phyloP scores from a whole-genome alignment of 2,888 invertebrate species.

The Oxycera nigricornis region DNA sequence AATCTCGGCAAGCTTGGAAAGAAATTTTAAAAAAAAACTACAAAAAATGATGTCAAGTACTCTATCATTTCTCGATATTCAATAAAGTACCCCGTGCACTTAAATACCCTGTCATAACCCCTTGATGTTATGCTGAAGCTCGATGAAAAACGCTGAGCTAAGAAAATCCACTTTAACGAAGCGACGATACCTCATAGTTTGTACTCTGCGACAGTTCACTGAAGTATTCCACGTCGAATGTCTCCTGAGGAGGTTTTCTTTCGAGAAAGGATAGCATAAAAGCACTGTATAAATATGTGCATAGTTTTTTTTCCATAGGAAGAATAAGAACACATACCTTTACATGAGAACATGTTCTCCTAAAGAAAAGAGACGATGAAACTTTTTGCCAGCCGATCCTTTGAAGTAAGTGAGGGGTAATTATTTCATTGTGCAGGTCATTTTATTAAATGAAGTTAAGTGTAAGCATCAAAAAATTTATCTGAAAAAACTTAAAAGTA shows the following conservation, averaged over 20 bases:
- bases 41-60: conserved; percentile 19
- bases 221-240: background rate
- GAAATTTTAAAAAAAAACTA: background rate
- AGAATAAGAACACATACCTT: no score
- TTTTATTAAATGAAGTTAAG: no score
- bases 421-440: no score
- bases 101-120: conserved; percentile 24
- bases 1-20: background rate
- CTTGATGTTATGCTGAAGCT: conserved; percentile 7
- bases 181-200: background rate
- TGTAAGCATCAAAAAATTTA: no score
- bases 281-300: no score
- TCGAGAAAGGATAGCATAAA: no score
- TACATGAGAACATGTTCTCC: no score
- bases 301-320: no score
- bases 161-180: background rate
- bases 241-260: background rate
- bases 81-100: background rate
- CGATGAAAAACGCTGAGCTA: conserved; percentile 20
- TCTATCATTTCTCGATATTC: background rate
- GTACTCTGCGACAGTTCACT: background rate
- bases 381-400: no score
- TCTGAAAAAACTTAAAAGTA: no score
- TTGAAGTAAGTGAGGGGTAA: no score
- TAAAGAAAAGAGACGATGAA: no score